Percentiles rank a stretch among this genome's conserved stretches.
phyloP scores from a whole-genome alignment of 2,888 invertebrate genomes.

The Allygus modestus region DNA sequence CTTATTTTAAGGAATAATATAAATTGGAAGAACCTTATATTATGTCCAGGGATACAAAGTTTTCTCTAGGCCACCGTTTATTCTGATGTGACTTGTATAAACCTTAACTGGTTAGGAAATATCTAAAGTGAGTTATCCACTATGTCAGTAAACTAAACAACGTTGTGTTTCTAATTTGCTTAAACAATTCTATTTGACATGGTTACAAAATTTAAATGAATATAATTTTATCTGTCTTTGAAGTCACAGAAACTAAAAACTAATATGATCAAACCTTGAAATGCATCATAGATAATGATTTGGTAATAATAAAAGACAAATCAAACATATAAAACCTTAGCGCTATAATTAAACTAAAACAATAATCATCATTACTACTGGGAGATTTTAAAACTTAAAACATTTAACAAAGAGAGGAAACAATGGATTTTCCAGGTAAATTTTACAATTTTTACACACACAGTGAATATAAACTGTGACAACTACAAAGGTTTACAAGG shows the following conservation, averaged over 20 bases:
- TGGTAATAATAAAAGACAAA: neutral
- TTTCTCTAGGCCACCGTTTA: too few species aligned
- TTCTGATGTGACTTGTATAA: too few species aligned
- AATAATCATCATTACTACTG: neutral
- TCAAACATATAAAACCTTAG: conserved; percentile 4
- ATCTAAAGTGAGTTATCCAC: too few species aligned
- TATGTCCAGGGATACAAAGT: too few species aligned
- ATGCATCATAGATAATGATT: conserved; percentile 7
- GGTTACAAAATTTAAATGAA: too few species aligned
- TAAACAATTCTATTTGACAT: too few species aligned
- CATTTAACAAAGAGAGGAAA: neutral
- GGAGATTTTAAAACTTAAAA: neutral
- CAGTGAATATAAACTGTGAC: neutral
- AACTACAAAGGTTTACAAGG: conserved; percentile 18
- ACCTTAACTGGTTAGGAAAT: too few species aligned
- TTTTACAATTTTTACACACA: neutral
- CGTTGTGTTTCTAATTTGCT: too few species aligned
- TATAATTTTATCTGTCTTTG: too few species aligned
- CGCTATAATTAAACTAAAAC: neutral
- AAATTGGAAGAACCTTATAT: too few species aligned
- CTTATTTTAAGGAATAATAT: too few species aligned
- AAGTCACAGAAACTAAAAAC: conserved; percentile 8
- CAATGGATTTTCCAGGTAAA: neutral
- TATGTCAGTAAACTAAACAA: too few species aligned
- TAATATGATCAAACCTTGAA: neutral